Conservation (phyloP, 2,797 vertebrate genomes). For the Erpetoichthys calabaricus region DNA sequence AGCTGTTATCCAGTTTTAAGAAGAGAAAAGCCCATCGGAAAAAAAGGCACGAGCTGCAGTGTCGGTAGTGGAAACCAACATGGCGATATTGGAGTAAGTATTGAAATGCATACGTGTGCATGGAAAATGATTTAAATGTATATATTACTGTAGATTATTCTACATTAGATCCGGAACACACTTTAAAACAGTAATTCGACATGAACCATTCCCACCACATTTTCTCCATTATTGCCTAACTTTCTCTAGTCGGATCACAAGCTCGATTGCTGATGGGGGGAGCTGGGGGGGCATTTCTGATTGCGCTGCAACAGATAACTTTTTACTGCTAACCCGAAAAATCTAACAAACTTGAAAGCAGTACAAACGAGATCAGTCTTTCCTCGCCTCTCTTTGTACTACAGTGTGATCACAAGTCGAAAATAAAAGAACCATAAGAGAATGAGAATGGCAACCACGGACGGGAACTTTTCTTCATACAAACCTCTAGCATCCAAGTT, state of each 20-base stretch:
- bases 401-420: no score
- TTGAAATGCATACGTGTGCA: constrained; percentile 83
- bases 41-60: constrained; percentile 32
- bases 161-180: constrained; percentile 19
- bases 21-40: constrained; percentile 35
- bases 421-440: no score
- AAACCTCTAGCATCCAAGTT: constrained; percentile 27
- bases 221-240: no score
- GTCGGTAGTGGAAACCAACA: constrained; percentile 60
- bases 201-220: no score
- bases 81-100: constrained; percentile 65
- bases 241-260: no score
- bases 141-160: constrained; percentile 29
- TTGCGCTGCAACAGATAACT: no score
- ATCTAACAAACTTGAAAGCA: neutral
- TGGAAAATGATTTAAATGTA: constrained; percentile 49
- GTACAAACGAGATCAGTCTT: constrained; percentile 13
- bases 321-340: no score
- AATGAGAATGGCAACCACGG: no score
- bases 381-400: neutral
- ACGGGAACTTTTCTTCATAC: constrained; percentile 7
- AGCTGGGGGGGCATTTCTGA: neutral
- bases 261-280: neutral
- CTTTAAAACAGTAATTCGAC: constrained; percentile 1
- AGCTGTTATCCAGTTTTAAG: constrained; percentile 39